Conservation (phyloP, 1,140 invertebrate genomes). For the Scaptomyza hsui region DNA sequence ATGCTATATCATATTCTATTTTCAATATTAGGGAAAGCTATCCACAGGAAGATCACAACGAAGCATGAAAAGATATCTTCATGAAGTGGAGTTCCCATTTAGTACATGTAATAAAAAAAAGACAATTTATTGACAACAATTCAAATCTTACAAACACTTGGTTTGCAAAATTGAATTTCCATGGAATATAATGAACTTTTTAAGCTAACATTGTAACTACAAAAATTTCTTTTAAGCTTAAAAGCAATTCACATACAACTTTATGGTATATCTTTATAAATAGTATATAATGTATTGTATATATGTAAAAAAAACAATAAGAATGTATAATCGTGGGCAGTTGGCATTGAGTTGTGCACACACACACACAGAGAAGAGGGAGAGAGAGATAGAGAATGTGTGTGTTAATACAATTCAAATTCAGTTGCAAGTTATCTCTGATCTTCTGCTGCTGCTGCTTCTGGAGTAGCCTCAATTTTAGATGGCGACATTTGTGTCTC, state of each 20-base stretch:
- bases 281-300: constrained; percentile 15
- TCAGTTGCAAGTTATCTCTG: constrained; percentile 50
- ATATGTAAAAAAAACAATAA: constrained; percentile 40
- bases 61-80: no score
- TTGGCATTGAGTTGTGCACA: constrained; percentile 20
- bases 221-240: neutral
- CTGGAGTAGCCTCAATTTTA: constrained; percentile 14
- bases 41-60: no score
- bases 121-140: neutral
- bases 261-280: constrained; percentile 14
- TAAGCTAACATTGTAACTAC: neutral
- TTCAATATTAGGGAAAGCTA: no score
- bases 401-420: constrained; percentile 15
- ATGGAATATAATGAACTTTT: no score
- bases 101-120: no score
- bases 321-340: constrained; percentile 39
- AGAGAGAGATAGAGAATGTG: neutral
- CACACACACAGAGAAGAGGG: constrained; percentile 1
- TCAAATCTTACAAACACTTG: neutral
- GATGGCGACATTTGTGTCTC: constrained; percentile 32
- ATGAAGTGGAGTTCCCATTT: no score
- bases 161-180: neutral
- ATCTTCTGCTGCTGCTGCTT: constrained; percentile 16
- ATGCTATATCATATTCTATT: no score
- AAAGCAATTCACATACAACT: constrained; percentile 17